Conservation (phyloP, 1,140 invertebrate species). For the Chrysoperla carnea region DNA sequence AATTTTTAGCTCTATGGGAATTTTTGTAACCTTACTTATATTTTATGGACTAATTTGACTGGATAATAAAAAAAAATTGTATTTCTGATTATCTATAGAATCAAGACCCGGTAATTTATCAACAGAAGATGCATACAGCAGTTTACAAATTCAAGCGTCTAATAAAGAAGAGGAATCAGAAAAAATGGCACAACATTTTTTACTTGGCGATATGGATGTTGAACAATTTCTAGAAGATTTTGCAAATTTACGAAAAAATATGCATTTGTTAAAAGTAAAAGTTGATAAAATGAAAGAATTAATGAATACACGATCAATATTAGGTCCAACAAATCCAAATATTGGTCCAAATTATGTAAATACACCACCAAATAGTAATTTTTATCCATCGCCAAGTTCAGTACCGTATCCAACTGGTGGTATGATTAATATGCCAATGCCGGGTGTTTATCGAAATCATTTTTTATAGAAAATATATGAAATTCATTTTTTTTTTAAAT, state of each 20-base stretch:
- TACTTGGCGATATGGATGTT: constrained; percentile 48
- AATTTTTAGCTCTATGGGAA: no score
- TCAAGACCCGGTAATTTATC: constrained; percentile 49
- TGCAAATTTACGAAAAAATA: constrained; percentile 46
- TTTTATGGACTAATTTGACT: no score
- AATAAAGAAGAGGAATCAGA: constrained; percentile 82
- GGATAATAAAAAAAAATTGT: no score
- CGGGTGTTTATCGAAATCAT: constrained; percentile 11
- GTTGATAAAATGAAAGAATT: constrained; percentile 74
- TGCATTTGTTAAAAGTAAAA: constrained; percentile 68
- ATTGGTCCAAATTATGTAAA: constrained; percentile 17
- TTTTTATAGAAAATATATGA: no score
- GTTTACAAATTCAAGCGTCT: constrained; percentile 68
- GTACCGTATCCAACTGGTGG: constrained; percentile 34
- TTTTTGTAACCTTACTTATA: no score
- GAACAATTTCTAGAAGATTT: constrained; percentile 69
- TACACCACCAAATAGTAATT: constrained; percentile 15
- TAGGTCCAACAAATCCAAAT: constrained; percentile 11
- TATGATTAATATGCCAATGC: constrained; percentile 36
- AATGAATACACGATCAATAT: constrained; percentile 25
- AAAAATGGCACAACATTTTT: constrained; percentile 54
- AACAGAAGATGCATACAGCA: constrained; percentile 60
- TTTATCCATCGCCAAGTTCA: constrained; percentile 15
- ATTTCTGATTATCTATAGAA: constrained; percentile 27
- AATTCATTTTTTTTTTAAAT: no score